Evolutionary conservation across 2,888 invertebrate genomes (phyloP).

Genomic region (Nephrotoma appendiculata): DNA sequence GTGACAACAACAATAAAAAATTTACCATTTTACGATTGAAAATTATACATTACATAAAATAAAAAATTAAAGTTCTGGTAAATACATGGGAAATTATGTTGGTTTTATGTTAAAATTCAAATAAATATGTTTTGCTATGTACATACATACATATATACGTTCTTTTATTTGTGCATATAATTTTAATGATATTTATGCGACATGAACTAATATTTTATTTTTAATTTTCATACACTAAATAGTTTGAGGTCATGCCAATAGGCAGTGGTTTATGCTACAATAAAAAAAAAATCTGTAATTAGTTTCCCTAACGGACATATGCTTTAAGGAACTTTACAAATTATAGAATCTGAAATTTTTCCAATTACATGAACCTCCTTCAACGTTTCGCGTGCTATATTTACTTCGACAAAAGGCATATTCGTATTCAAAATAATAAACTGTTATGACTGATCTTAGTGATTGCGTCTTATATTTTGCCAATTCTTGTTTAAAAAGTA

Average conservation of each 20-base stretch:
- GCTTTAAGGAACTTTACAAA: neutral
- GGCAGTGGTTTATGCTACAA: too few species aligned
- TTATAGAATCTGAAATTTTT: neutral
- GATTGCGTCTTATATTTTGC: neutral
- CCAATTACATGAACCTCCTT: neutral
- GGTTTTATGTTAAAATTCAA: neutral
- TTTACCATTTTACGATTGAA: neutral
- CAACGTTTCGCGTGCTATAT: neutral
- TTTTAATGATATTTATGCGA: neutral
- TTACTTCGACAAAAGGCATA: neutral
- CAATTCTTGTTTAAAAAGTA: neutral
- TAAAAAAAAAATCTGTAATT: neutral
- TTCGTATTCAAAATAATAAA: neutral
- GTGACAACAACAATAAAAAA: neutral
- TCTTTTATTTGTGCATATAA: neutral
- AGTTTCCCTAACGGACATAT: too few species aligned
- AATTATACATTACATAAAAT: neutral
- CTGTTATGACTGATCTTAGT: neutral
- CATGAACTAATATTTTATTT: neutral
- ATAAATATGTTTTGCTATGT: neutral
- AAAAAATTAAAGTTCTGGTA: neutral
- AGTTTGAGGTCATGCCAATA: too few species aligned
- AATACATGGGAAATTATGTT: neutral
- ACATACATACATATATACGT: neutral
- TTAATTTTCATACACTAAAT: neutral